Evolutionary conservation across 2,888 invertebrate genomes (phyloP).

Genomic region (Daptonema setosum): DNA sequence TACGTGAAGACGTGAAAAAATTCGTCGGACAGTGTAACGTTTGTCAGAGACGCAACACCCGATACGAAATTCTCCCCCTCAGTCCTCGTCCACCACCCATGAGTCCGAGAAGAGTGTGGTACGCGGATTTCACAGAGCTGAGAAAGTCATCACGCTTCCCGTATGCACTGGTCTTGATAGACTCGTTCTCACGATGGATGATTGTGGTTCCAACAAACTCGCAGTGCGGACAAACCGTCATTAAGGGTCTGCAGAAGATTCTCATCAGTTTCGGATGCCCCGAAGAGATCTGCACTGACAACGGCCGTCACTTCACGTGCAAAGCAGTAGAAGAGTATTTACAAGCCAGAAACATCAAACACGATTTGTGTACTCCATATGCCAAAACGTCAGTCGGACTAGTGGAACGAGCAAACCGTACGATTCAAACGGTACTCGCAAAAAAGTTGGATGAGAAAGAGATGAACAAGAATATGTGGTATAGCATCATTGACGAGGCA

Average conservation of each 20-base stretch:
- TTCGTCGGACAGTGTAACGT: neutral
- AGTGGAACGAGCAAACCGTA: constrained; percentile 39
- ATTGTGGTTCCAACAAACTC: too few relatives aligned
- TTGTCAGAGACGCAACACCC: neutral
- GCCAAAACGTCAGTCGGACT: neutral
- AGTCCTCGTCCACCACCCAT: neutral
- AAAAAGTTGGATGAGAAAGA: too few relatives aligned
- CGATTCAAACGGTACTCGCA: too few relatives aligned
- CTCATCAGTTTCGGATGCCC: neutral
- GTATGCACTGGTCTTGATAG: too few relatives aligned
- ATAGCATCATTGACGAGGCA: too few relatives aligned
- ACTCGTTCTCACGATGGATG: too few relatives aligned
- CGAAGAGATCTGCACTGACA: neutral
- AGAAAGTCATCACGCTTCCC: too few relatives aligned
- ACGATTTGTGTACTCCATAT: neutral
- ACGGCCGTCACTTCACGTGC: neutral
- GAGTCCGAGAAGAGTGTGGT: neutral
- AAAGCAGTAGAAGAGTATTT: neutral
- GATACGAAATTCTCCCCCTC: neutral
- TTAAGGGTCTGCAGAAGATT: neutral
- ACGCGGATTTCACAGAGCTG: too few relatives aligned
- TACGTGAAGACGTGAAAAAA: neutral
- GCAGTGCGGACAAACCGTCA: too few relatives aligned
- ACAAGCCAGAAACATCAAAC: neutral
- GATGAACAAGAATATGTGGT: too few relatives aligned